Conservation (phyloP, 2,888 invertebrate genomes). For the Nemurella pictetii region DNA sequence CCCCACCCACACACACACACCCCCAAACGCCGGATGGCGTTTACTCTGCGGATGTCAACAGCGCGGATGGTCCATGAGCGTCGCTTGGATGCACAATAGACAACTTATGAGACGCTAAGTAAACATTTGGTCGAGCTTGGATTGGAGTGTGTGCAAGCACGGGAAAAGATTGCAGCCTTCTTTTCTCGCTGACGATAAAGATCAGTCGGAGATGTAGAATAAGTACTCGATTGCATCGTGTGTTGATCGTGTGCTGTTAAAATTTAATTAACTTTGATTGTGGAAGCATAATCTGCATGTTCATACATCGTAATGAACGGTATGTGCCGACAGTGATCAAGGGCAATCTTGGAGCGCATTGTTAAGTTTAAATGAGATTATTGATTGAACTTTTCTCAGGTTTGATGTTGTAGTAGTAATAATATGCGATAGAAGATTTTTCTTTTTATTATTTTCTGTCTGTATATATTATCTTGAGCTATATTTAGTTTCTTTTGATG, state of each 20-base stretch:
- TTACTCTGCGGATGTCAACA: constrained; percentile 8
- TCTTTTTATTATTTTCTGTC: neutral
- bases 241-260: neutral
- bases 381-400: neutral
- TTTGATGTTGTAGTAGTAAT: too few species aligned
- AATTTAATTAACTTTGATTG: neutral
- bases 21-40: neutral
- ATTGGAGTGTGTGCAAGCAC: neutral
- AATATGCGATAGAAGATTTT: too few species aligned
- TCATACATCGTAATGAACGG: neutral
- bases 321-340: neutral
- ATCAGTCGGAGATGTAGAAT: neutral
- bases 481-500: neutral
- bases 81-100: constrained; percentile 9
- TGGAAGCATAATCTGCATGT: neutral
- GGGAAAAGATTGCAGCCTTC: neutral
- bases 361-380: neutral
- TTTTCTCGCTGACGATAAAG: neutral
- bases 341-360: neutral
- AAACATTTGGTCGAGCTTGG: neutral
- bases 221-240: too few species aligned
- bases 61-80: neutral
- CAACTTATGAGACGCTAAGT: constrained; percentile 13
- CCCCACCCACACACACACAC: too few species aligned
- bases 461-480: neutral